phyloP scores from a whole-genome alignment of 2,888 invertebrate genomes.

The Eristalis arbustorum region DNA sequence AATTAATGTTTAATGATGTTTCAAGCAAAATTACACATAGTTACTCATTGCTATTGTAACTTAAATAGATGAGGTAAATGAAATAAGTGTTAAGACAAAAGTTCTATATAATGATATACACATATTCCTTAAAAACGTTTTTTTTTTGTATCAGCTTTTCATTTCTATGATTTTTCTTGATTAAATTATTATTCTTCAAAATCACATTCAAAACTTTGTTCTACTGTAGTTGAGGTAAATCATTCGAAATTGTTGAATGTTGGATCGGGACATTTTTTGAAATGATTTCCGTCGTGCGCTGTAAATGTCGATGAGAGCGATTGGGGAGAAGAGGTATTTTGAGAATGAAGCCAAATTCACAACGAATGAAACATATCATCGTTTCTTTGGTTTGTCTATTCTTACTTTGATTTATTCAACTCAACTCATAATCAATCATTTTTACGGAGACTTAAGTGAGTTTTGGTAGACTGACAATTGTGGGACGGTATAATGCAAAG shows the following conservation, averaged over 20 bases:
- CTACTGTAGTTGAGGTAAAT: not conserved
- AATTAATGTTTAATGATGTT: slow-evolving; percentile 60
- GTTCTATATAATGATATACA: slow-evolving; percentile 8
- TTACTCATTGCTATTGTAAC: slow-evolving; percentile 61
- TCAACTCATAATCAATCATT: too few species aligned
- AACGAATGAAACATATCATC: too few species aligned
- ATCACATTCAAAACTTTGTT: not conserved
- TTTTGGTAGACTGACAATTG: too few species aligned
- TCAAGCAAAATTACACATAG: slow-evolving; percentile 32
- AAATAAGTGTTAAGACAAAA: slow-evolving; percentile 30
- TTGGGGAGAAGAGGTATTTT: not conserved
- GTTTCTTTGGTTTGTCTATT: too few species aligned
- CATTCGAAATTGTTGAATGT: not conserved
- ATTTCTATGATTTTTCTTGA: not conserved
- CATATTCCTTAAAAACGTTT: slow-evolving; percentile 29
- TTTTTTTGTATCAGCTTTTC: not conserved
- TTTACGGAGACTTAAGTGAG: too few species aligned
- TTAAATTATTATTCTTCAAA: not conserved
- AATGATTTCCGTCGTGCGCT: not conserved
- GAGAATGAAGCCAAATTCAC: not conserved
- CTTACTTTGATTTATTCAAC: too few species aligned
- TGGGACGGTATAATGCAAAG: too few species aligned
- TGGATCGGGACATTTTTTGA: not conserved
- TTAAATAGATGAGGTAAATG: slow-evolving; percentile 4
- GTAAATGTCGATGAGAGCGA: too few species aligned